Evolutionary conservation across 1,140 invertebrate genomes (phyloP).

Genomic region (Pteromalus puparum): DNA sequence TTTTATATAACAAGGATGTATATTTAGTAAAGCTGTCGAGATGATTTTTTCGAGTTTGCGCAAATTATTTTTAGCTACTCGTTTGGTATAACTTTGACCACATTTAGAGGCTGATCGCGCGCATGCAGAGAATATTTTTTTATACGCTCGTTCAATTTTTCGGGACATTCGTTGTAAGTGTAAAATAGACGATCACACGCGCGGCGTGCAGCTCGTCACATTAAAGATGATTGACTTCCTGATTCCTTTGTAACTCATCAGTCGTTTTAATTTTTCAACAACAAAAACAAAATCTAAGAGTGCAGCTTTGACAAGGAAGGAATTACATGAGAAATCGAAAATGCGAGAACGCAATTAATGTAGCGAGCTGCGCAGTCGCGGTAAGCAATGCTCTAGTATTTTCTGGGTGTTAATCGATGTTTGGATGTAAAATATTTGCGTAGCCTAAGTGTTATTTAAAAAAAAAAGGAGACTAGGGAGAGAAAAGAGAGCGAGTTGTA

Average conservation of each 20-base stretch:
- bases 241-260: neutral
- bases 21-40: neutral
- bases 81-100: constrained; percentile 8
- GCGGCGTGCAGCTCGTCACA: constrained; percentile 35
- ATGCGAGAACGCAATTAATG: constrained; percentile 17
- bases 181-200: neutral
- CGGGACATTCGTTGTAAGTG: constrained; percentile 17
- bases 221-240: neutral
- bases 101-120: constrained; percentile 19
- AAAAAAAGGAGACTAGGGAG: constrained; percentile 17
- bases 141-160: constrained; percentile 40
- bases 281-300: neutral
- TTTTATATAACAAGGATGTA: constrained; percentile 24
- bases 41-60: constrained; percentile 15
- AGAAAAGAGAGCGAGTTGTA: constrained; percentile 21
- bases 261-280: neutral
- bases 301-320: neutral
- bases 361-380: constrained; percentile 42
- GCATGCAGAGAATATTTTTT: constrained; percentile 33
- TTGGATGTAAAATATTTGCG: constrained; percentile 66
- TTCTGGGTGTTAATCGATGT: constrained; percentile 66
- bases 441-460: constrained; percentile 63
- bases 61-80: neutral
- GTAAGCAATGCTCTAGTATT: constrained; percentile 35
- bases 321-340: neutral